Base-by-base conservation (phyloP, 2,888 invertebrate genomes). In the Chrysomela aeneicollis region DNA sequence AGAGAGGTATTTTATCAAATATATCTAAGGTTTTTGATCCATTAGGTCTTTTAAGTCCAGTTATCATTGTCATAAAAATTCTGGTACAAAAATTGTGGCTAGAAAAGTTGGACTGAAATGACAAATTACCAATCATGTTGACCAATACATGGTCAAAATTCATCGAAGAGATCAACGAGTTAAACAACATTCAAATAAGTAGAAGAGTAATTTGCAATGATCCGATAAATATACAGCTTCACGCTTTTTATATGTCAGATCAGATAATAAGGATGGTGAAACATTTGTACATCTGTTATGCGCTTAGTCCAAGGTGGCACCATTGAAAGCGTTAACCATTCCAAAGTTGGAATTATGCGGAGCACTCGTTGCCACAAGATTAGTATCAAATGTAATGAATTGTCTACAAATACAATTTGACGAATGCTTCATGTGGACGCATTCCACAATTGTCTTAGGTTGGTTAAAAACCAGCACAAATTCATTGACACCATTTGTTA, bases 271-370 rank as follows among this genome's bases (percentile, higher is more conserved):
- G 0, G 55, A 66, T 18, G 63, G 59, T 30, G 66, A 50, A 10
- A 37, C 18, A 30, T 18, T 47, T 59, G 15, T 35, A 50, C 32
- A 65, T 59, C 51, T 66, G 37, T 35, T 59, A 42, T 68, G 61
- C 35, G 55, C 68, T 6, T 64, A 66, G 57, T 58, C 61, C 2
- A 52, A 61, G 9, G 61, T 66, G 18, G 68, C 66, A 42, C 63
- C 66, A 8, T 19, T 66, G 19, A 68, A 68, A 17, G 15, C 59
- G 6, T 4, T 68, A 17, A 66, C 61, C 4, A 61, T 66, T 15
- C 68, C 66, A 12, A 50, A 51, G 17, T 30, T 68, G 18, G 63
- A 66, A 49, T 47, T 68, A 9, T 68, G 53, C 19, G 64, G 50
- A 18, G 64, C 68, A 46, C 59, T 66, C 22, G 54, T 65, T 17